Base-by-base conservation (phyloP, 2,888 invertebrate genomes). In the Argyra leucocephala region DNA sequence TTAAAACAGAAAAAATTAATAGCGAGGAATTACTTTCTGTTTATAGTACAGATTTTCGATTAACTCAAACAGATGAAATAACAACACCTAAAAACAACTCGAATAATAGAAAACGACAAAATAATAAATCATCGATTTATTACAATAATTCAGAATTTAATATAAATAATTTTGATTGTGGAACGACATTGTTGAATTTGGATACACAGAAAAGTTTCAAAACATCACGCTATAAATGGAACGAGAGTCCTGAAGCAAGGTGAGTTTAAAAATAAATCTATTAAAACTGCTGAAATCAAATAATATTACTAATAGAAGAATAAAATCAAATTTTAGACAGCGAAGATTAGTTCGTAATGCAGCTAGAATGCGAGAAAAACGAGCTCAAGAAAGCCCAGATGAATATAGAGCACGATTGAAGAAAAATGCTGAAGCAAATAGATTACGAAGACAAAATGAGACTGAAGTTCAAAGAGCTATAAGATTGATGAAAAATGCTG, bases 401-500 rank as follows among this genome's bases (percentile, higher is more conserved):
- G 79, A 80, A 66, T 79, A 80, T 65, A 75, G 76, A 64, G 65
- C 75, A 23, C 74, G 79, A n/a, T 67, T 80, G 71, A 78, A 78
- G 23, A 77, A 77, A 67, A 80, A 80, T 67, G 79, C 79, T 63
- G 78, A 79, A 70, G 78, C 79, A 68, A 80, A 80, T 72, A 76
- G 79, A 61, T 66, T 78, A 69, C 78, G 79, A 68, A 73, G 79
- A 69, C 79, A 79, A 71, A 80, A 78, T 69, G 79, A 80, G 75
- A 75, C 72, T 70, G 78, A 79, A 74, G 76, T 78, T 73, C 78
- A 80, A 76, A 76, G 79, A 75, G 77, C 78, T 71, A 67, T 76
- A 71, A 76, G 79, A 76, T 76, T 79, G 75, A 78, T 79, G 77
- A 78, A 78, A 73, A 79, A 80, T 70, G 79, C 79, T 62, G 79